Base-by-base conservation (phyloP, 2,113 vertebrate genomes). In the Urocynchramus pylzowi region DNA sequence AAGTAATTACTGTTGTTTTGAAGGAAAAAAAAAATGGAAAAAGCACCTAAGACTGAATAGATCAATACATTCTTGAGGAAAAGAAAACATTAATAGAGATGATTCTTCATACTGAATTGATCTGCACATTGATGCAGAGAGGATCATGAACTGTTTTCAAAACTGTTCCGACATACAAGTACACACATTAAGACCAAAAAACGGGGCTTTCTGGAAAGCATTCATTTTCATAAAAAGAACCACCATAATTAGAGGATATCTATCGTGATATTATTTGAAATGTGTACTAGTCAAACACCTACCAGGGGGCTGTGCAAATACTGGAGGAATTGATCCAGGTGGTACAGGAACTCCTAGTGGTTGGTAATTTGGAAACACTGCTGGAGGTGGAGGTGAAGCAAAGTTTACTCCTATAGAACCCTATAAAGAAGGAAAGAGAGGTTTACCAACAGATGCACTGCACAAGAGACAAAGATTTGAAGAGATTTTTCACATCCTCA, bases 391-490 rank as follows among this genome's bases (percentile, higher is more conserved):
- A 52, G 98, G 97, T 27, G 99, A 97, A 88, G 99, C 97, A 83
- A 99, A 99, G 77, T 98, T 98, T 24, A 98, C 93, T 57, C 99
- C 99, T 81, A 99, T 78, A 13, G 99, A 98, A 87, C 98, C 98
- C 99, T 84, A 30, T 10, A 64, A 67, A 95, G 74, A 95, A 88
- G 17, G 35, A 90, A 70, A 89, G 4, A 37, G 84, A 74, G 16
- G 77, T 41, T 93, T 83, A 95, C 65, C 91, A 94, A 79, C 28
- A 67, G 49, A 47, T 4, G 9, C 53, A 87, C 17, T 26, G 53
- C 59, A 76, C 5, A 70, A 70, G 45, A 73, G 28, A 80, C 33
- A 44, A 37, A 70, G 23, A 63, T 52, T 82, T 82, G 13, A 59
- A 47, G 23, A 73, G n/a, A 49, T 39, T 84, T 19, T 44, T 57